A percentile compares a stretch with the other conserved stretches of the same genome.
These are phyloP conservation scores for Prietella phreatophila DNA, from an alignment of 2,113 vertebrate species.

Conservation along the genomic window DNA sequence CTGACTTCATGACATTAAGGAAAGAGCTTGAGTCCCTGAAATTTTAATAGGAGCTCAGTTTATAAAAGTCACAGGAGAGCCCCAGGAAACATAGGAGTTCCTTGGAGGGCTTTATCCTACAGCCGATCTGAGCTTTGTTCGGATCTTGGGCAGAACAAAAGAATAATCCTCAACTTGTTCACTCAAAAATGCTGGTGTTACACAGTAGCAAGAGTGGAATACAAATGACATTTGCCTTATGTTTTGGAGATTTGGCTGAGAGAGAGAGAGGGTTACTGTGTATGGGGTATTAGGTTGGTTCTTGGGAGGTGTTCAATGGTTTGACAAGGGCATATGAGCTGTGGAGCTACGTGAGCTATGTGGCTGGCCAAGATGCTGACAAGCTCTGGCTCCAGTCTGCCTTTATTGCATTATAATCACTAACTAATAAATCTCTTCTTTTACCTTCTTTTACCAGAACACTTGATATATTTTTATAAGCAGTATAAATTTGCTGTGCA, in stretches of 20 bases:
- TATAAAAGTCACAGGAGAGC: background rate
- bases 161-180: conserved; percentile 61
- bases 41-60: conserved; percentile 32
- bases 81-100: background rate
- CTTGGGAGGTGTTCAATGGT: conserved; percentile 40
- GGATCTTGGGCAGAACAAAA: conserved; percentile 62
- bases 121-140: conserved; percentile 59
- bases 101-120: conserved; percentile 64
- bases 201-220: conserved; percentile 55
- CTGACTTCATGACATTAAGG: background rate
- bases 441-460: conserved; percentile 27
- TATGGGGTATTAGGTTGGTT: conserved; percentile 46
- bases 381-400: conserved; percentile 26
- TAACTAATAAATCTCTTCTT: conserved; percentile 22
- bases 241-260: conserved; percentile 49
- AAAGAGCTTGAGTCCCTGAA: conserved; percentile 2
- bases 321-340: conserved; percentile 49
- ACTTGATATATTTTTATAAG: conserved; percentile 24
- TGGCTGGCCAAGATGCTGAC: conserved; percentile 41
- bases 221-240: conserved; percentile 61
- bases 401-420: conserved; percentile 37
- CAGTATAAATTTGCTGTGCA: conserved; percentile 48
- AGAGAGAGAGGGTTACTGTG: background rate
- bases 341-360: conserved; percentile 38
- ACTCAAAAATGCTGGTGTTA: conserved; percentile 49